These are phyloP conservation scores for Geothlypis trichas DNA, from an alignment of 2,113 vertebrate genomes.

Conservation along the genomic window DNA sequence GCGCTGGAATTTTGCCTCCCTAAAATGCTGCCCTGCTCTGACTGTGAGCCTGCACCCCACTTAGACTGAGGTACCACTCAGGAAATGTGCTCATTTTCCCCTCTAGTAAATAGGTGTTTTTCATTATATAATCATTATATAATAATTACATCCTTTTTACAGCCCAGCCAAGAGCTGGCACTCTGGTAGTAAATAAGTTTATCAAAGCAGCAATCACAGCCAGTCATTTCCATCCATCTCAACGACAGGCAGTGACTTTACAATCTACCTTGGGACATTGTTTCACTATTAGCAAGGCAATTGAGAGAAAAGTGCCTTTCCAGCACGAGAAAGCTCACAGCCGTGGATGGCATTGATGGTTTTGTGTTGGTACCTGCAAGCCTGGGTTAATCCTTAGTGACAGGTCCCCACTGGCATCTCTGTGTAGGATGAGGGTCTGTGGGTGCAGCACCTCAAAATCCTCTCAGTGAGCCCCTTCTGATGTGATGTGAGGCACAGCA, in stretches of 20 bases:
- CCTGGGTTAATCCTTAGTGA: background rate
- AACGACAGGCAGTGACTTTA: background rate
- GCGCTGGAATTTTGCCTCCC: background rate
- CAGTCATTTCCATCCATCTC: background rate
- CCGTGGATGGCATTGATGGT: background rate
- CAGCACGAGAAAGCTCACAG: background rate
- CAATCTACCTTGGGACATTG: background rate
- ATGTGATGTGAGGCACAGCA: background rate
- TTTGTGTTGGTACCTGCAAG: background rate
- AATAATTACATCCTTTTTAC: background rate
- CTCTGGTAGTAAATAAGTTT: conserved; percentile 1
- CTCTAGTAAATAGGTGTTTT: background rate
- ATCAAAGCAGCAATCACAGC: background rate
- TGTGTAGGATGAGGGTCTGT: background rate
- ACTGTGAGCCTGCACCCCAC: background rate
- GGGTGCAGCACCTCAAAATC: background rate
- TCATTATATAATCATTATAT: background rate
- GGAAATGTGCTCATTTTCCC: background rate
- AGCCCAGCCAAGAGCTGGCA: background rate
- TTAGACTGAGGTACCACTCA: background rate
- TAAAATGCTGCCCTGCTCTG: background rate
- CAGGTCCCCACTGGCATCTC: background rate
- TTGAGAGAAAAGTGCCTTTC: background rate
- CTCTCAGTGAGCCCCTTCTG: background rate
- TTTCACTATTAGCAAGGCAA: background rate